Base-by-base conservation (phyloP, 1,140 invertebrate genomes). In the Mercenaria mercenaria region DNA sequence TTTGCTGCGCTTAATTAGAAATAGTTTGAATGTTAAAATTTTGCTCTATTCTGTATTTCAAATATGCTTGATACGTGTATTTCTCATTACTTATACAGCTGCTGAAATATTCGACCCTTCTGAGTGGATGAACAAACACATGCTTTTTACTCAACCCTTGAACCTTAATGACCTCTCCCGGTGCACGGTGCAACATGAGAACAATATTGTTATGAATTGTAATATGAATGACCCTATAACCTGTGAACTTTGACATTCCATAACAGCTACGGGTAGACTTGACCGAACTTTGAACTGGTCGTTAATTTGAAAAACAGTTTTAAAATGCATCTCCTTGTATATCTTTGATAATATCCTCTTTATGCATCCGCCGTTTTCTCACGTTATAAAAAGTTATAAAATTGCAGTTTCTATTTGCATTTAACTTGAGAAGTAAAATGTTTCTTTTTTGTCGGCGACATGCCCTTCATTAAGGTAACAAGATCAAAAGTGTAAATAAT, bases 121-220 rank as follows among this genome's bases (percentile, higher is more conserved):
- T 64, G 26, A 8, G 4, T 64, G 59, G 59, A 20, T 64, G 59
- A n/a, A 34, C 43, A 77, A 77, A 50, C 39, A 50, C 39, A 43
- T 50, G 39, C 41, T 64, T 82, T 64, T 67, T 79, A 50, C n/a
- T 37, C 61, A 15, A 43, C 10, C 20, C 37, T 37, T 88, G 86
- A 88, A 59, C 86, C 56, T 59, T 56, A 1, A 8, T 88, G 86
- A 80, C 86, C 86, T 52, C n/a, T 47, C 37, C 26, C 39, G 47
- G 23, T 88, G 86, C 77, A 88, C 86, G 86, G 41, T 88, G 86
- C 86, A 88, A 88, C 76, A 43, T 81, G 86, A 88, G 86, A 88
- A 88, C 86, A 88, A 88, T 72, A 80, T 80, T 79, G 86, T 88
- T 88, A 88, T 88, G 72, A 88, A 79, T 88, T 77, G 86, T 88